Base-by-base conservation (phyloP, 2,797 vertebrate species). In the Pyrocephalus nanus region DNA sequence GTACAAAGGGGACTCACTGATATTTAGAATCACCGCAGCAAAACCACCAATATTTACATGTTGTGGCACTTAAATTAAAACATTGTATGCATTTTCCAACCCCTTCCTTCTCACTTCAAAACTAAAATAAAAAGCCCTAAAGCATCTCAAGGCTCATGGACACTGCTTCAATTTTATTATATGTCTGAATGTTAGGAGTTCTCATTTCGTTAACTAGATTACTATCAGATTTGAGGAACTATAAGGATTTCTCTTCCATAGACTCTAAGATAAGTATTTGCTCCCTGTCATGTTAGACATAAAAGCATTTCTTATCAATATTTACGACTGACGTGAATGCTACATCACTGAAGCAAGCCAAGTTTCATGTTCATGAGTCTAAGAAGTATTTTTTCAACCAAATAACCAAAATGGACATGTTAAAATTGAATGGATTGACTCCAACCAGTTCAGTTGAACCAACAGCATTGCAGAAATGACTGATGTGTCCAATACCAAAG, bases 61-160 rank as follows among this genome's bases (percentile, higher is more conserved):
- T 73, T 76, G n/a, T 43, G 25, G 34, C 50, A 91, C 54, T 77
- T 89, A 23, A 91, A 93, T 88, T 93, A 92, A 93, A 92, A 88
- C 61, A 76, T 12, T 83, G 34, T 36, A 81, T 4, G 19, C 67
- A 19, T 34, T 93, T 93, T 81, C 60, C 60, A 92, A 78, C 29
- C 48, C 18, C 8, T 47, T 79, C 47, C 43, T 50, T 36, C n/a
- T 62, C 29, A 55, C 25, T 76, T 77, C 27, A 45, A 90, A 93
- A 75, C 34, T 40, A 86, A 92, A 93, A 88, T 21, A 55, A 81
- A 93, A 92, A 72, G 23, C 18, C 13, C 40, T 67, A 65, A 69
- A 86, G 13, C 3, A 4, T 53, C 48, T 79, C 30, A 61, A 67
- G 42, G 42, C 30, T 91, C 45, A 79, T 13, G 61, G 72, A 34